Base-by-base conservation (phyloP, 1,140 invertebrate genomes). In the Aphelinus atriplicis region DNA sequence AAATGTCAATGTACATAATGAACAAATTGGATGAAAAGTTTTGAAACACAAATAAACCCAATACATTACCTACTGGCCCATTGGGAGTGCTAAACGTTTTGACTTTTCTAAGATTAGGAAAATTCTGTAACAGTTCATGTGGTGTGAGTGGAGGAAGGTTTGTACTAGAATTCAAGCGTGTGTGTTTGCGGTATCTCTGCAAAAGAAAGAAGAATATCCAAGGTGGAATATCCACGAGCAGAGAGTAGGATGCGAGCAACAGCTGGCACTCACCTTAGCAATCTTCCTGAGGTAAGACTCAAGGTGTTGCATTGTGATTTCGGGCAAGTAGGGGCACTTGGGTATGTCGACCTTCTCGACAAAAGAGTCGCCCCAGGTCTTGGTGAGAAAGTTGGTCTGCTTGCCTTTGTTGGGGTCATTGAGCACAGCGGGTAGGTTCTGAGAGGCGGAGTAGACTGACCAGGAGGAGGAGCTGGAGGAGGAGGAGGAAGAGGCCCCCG, bases 341-440 rank as follows among this genome's bases (percentile, higher is more conserved):
- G 92, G 90, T 82, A 98, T 92, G 26, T 92, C 90, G 46, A 89
- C 86, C 79, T 93, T 93, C 76, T 98, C 96, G 5, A 97, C 91
- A 88, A 99, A 99, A 73, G 91, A 91, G 82, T 98, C 97, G 57
- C 98, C 98, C 98, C 98, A 99, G 77, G 96, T 97, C 86, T 96
- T 97, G 1, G 97, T 98, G 82, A 99, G 97, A 81, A 99, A 97
- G 84, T 97, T 96, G 81, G 91, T 93, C 84, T 95, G 95, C 86
- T 96, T 96, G 69, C 95, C 94, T 80, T 93, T 93, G 64, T 94
- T 93, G 0, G 98, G 98, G 89, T 99, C 97, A 89, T 98, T 98
- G 47, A 99, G 90, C 71, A 98, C 96, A 66, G 97, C 96, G 45
- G 98, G 95, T 77, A 99, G 90, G 88, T 99, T 99, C 88, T 98